Base-by-base conservation (phyloP, 2,888 invertebrate genomes). In the Hirtodrosophila cameraria region DNA sequence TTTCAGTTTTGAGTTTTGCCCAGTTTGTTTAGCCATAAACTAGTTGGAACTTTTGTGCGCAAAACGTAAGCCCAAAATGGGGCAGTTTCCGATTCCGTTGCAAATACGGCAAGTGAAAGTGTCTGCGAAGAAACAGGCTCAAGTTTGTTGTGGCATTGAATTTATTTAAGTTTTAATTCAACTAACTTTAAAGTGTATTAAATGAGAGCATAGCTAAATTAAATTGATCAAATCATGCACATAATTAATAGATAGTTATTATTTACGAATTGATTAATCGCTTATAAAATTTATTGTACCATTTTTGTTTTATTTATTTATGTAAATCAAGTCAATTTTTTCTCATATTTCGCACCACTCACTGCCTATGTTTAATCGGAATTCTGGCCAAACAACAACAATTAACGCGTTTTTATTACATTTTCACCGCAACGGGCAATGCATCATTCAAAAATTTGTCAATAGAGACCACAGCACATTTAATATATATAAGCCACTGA, bases 371-470 rank as follows among this genome's bases (percentile, higher is more conserved):
- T 23, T 23, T 23, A 58, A 68, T 67, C 62, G 54, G 67, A 55
- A 50, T 11, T 8, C 15, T 25, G 30, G 11, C 30, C 30, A 57
- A n/a, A n/a, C n/a, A n/a, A 62, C 73, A 73, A 70, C 64, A 75
- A 75, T 79, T 79, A 79, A 82, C 64, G 76, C 50, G 65, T 63
- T 79, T 79, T 78, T 70, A 82, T 79, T 82, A 76, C 79, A 58
- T 60, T 63, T 70, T 42, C 66, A 70, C 75, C 75, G 74, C 74
- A 74, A 63, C 60, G 54, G 18, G 70, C 75, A 66, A 74, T 70
- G 60, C 82, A 80, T 80, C 80, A 77, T 83, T 80, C 80, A 80
- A 68, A 79, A 83, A 82, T 83, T 80, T 83, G 80, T 80, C 83
- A 80, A 80, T 80, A 83, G 80, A 76, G 83, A 80, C 80, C 80